These are phyloP conservation scores for Eristalis arbustorum DNA, from an alignment of 2,888 invertebrate genomes.

Conservation along the genomic window DNA sequence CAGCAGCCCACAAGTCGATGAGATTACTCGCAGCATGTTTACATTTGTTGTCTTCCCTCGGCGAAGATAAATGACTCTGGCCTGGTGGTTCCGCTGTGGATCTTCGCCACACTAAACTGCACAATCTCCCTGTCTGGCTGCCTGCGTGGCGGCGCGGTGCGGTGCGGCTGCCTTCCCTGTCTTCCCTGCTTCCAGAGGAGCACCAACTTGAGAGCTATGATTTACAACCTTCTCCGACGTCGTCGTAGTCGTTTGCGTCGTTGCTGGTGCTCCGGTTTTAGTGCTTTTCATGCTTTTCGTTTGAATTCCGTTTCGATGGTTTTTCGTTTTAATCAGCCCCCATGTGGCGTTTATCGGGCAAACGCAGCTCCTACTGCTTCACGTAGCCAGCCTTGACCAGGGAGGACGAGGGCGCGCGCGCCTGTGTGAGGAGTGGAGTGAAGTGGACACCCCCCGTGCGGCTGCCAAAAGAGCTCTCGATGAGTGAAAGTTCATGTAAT, in stretches of 20 bases:
- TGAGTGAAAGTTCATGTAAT: conserved; percentile 69
- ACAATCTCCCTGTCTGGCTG: conserved; percentile 13
- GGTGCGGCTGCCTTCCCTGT: background rate
- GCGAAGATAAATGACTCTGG: conserved; percentile 61
- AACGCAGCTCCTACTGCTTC: conserved; percentile 23
- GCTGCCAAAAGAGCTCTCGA: conserved; percentile 53
- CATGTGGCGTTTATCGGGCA: conserved; percentile 67
- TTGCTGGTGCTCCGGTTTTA: conserved; percentile 51
- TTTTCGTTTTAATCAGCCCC: conserved; percentile 37
- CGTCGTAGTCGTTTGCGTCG: background rate
- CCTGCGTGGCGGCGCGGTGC: too few species aligned
- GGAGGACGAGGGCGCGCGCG: background rate
- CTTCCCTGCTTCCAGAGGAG: background rate
- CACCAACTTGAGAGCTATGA: conserved; percentile 42
- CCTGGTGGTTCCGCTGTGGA: conserved; percentile 49
- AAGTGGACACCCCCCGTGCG: conserved; percentile 45
- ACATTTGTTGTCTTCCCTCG: conserved; percentile 65
- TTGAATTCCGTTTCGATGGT: conserved; percentile 17
- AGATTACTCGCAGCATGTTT: conserved; percentile 70
- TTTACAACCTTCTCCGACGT: conserved; percentile 57
- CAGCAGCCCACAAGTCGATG: conserved; percentile 51
- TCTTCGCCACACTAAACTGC: conserved; percentile 27
- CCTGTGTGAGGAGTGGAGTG: background rate
- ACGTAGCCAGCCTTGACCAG: conserved; percentile 40
- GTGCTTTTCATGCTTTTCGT: conserved; percentile 45